Percentiles rank a stretch among this genome's conserved stretches.
phyloP scores from a whole-genome alignment of 2,888 invertebrate species.

The Plagodis pulveraria region DNA sequence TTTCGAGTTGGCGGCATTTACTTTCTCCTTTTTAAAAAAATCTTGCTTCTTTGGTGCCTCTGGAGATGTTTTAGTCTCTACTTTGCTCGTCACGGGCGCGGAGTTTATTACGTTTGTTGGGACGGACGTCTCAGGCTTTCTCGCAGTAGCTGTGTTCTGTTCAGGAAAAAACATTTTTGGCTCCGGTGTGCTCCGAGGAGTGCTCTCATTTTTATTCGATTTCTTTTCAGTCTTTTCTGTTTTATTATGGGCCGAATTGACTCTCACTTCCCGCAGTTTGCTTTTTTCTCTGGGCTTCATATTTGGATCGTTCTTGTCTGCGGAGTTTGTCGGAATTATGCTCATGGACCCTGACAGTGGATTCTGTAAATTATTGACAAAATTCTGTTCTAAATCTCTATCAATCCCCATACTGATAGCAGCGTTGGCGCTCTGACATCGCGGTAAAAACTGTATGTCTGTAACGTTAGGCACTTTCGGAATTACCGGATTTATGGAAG shows the following conservation, averaged over 20 bases:
- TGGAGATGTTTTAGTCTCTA: constrained; percentile 64
- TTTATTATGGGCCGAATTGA: constrained; percentile 80
- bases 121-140: constrained; percentile 77
- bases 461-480: constrained; percentile 75
- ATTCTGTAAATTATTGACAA: constrained; percentile 62
- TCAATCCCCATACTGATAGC: constrained; percentile 72
- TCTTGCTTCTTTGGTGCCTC: constrained; percentile 80
- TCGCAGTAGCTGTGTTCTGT: constrained; percentile 57
- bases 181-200: constrained; percentile 73
- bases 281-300: constrained; percentile 76
- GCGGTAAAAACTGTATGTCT: constrained; percentile 74
- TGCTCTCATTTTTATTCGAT: constrained; percentile 55
- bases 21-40: constrained; percentile 82
- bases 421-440: constrained; percentile 78
- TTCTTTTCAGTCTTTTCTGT: constrained; percentile 77
- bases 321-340: constrained; percentile 58
- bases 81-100: constrained; percentile 65
- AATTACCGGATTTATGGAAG: constrained; percentile 76
- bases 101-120: constrained; percentile 79
- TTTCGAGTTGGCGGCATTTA: constrained; percentile 66
- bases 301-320: constrained; percentile 69
- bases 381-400: constrained; percentile 68
- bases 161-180: constrained; percentile 81
- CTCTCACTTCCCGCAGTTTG: constrained; percentile 75
- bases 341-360: constrained; percentile 67